Base-by-base conservation (phyloP, 2,113 vertebrate species). In the Nerophis ophidion region DNA sequence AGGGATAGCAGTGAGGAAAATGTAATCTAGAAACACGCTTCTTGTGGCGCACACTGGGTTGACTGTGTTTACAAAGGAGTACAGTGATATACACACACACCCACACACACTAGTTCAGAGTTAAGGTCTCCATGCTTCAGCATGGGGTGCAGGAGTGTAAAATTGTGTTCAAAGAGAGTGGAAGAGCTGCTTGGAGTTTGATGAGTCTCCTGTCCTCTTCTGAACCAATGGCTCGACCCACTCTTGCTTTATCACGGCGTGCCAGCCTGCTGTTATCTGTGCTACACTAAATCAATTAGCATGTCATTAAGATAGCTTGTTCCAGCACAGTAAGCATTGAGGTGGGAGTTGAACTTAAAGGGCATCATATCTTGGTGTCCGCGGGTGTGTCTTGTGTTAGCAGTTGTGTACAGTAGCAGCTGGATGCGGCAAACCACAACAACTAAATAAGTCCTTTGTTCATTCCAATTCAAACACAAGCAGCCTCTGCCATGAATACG, bases 301-400 rank as follows among this genome's bases (percentile, higher is more conserved):
- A 89, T 88, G 84, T 83, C 81, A 87, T 89, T 88, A 88, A 89
- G 85, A 88, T 86, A 85, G 86, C 84, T 81, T 75, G 77, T 81
- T 85, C 79, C 82, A 79, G 84, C 81, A 77, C 80, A 77, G 85
- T 75, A 77, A 74, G 73, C 72, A 76, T 54, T 35, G 80, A 82
- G 76, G 78, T 69, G 72, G 68, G 69, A 69, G 70, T 76, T 65
- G 57, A 69, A 75, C 59, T 74, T 70, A 63, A 66, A 81, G 84
- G 76, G 60, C 81, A 74, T 79, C 75, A 59, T 76, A 82, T 82
- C 76, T 79, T 44, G 46, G 51, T 60, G 56, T 71, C 61, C 61
- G 60, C 71, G 60, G 60, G 61, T 67, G 42, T 40, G 16, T 71
- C 59, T 73, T 19, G 38, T 42, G 65, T 57, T 60, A 70, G 63